These are phyloP conservation scores for Scrobipalpa costella DNA, from an alignment of 2,888 invertebrate species.

Conservation along the genomic window DNA sequence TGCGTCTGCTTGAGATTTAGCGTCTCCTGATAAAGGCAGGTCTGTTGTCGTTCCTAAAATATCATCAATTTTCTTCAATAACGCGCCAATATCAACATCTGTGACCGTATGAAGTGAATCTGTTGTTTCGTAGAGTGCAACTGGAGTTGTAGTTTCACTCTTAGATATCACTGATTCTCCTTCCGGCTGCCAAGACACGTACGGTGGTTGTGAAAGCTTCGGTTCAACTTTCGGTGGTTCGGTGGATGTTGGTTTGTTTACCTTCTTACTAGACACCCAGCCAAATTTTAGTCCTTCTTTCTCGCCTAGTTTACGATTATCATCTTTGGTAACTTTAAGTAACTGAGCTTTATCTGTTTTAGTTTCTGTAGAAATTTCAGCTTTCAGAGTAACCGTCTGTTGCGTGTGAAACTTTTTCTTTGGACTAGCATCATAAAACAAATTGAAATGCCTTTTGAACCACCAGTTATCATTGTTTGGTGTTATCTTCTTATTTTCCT, in stretches of 20 bases:
- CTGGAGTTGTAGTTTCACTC: no score
- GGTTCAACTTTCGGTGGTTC: no score
- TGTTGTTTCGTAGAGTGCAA: no score
- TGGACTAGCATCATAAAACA: constrained; percentile 56
- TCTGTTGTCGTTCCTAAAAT: not conserved
- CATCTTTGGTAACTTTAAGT: not conserved
- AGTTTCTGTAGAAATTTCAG: constrained; percentile 19
- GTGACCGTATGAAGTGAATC: no score
- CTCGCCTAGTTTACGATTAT: not conserved
- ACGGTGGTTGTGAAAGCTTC: no score
- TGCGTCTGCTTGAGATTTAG: not conserved
- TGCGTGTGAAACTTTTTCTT: constrained; percentile 60
- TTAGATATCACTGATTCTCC: no score
- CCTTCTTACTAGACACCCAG: not conserved
- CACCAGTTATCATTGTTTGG: constrained; percentile 65
- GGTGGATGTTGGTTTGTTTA: not conserved
- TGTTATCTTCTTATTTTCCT: constrained; percentile 61
- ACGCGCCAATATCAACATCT: no score
- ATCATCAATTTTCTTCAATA: no score
- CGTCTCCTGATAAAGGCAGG: not conserved
- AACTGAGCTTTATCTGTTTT: not conserved
- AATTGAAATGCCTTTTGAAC: constrained; percentile 66
- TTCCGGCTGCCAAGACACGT: no score
- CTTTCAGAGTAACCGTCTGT: constrained; percentile 56
- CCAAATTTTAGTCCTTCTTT: not conserved